Percentiles rank a stretch among this genome's conserved stretches.
Evolutionary conservation across 1,140 invertebrate genomes (phyloP).

Genomic region (Drosophila kohkoa): DNA sequence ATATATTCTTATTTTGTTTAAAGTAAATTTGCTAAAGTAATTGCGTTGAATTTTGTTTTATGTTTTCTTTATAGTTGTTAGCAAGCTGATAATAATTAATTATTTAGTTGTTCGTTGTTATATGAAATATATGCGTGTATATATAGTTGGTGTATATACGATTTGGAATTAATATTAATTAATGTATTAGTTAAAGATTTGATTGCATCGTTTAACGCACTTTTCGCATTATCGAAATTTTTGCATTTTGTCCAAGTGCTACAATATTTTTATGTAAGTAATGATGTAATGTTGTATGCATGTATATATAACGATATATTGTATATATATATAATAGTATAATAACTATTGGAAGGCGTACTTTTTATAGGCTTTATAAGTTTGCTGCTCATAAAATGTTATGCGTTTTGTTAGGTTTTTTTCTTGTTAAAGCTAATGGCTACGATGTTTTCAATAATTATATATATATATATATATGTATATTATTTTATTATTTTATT

Average conservation of each 20-base stretch:
- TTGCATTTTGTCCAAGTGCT: slow-evolving; percentile 19
- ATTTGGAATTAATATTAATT: slow-evolving; percentile 32
- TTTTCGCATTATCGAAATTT: slow-evolving; percentile 40
- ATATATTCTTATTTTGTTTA: slow-evolving; percentile 30
- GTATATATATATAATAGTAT: slow-evolving; percentile 70
- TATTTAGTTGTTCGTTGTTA: slow-evolving; percentile 51
- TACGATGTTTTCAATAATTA: slow-evolving; percentile 40
- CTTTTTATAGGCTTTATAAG: slow-evolving; percentile 67
- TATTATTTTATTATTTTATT: slow-evolving; percentile 36
- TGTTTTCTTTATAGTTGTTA: slow-evolving; percentile 20
- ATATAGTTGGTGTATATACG: slow-evolving; percentile 26
- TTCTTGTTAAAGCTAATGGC: slow-evolving; percentile 67
- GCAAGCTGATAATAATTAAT: slow-evolving; percentile 56
- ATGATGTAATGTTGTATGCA: slow-evolving; percentile 26
- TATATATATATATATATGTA: slow-evolving; percentile 9
- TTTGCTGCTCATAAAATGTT: slow-evolving; percentile 58
- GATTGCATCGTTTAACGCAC: slow-evolving; percentile 78
- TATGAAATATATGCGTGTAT: slow-evolving; percentile 61
- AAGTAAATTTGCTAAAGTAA: slow-evolving; percentile 79
- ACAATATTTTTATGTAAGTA: slow-evolving; percentile 12
- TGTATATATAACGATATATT: slow-evolving; percentile 59
- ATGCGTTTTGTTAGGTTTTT: slow-evolving; percentile 42
- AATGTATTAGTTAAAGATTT: slow-evolving; percentile 57
- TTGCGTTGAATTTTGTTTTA: slow-evolving; percentile 62
- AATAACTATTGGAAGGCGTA: slow-evolving; percentile 78